phyloP scores from a whole-genome alignment of 64 coral and sea anemone species.

The Porites lutea region DNA sequence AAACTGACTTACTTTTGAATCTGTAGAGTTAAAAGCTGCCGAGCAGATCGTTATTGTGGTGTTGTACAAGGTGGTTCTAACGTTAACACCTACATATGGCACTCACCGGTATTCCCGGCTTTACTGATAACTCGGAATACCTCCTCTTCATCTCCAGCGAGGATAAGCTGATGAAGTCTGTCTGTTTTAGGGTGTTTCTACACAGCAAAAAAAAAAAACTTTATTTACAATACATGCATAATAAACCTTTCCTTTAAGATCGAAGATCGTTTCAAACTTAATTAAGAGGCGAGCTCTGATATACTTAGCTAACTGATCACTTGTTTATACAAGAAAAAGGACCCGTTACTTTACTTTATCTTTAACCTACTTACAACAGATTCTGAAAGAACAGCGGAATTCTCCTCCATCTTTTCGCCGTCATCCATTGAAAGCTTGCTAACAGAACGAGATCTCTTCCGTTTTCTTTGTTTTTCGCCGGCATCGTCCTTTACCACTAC shows the following conservation, averaged over 20 bases:
- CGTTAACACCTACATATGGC: not conserved
- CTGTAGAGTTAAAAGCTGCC: no score
- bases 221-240: no score
- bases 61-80: no score
- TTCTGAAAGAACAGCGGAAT: not conserved
- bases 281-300: no score
- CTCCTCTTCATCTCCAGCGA: constrained; percentile 5
- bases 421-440: constrained; percentile 1
- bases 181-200: not conserved
- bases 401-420: not conserved
- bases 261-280: no score
- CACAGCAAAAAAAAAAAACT: not conserved
- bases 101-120: not conserved
- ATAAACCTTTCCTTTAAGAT: no score
- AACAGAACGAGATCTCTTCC: not conserved
- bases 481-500: not conserved
- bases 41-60: no score
- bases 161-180: constrained; percentile 26
- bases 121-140: not conserved
- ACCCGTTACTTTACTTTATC: no score
- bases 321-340: no score
- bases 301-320: no score
- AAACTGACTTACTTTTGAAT: no score
- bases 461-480: no score
- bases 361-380: not conserved